phyloP scores from a whole-genome alignment of 2,113 vertebrate species.

The Passer montanus region DNA sequence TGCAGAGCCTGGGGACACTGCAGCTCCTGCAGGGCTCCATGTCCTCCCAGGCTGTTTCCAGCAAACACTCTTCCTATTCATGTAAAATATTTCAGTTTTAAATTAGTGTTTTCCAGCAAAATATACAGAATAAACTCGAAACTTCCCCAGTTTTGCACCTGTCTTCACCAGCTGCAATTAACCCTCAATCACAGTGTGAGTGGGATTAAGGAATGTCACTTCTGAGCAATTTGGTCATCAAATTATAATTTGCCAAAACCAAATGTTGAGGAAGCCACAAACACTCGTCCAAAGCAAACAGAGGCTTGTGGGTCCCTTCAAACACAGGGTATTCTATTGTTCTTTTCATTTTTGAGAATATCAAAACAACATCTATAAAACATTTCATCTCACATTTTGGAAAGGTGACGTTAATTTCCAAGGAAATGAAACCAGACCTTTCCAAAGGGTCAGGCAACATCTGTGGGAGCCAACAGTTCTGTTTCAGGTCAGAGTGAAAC shows the following conservation, averaged over 20 bases:
- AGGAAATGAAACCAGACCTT: background rate
- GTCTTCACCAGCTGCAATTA: background rate
- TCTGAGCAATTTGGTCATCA: background rate
- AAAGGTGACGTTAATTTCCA: background rate
- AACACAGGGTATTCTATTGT: background rate
- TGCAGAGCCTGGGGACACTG: background rate
- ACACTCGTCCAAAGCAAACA: background rate
- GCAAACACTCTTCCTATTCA: background rate
- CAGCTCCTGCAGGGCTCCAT: background rate
- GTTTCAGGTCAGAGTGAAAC: background rate
- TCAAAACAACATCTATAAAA: background rate
- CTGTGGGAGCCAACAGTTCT: background rate
- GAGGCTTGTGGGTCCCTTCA: background rate
- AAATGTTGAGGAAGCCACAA: background rate
- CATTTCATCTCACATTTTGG: background rate
- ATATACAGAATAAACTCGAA: background rate
- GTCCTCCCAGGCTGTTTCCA: background rate
- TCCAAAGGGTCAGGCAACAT: background rate
- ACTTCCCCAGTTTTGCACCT: background rate
- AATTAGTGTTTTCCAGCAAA: background rate
- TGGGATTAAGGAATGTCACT: background rate
- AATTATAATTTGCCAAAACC: background rate
- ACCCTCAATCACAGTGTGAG: background rate
- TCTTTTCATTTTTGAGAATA: background rate
- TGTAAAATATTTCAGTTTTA: background rate